These are phyloP conservation scores for Corythaeola cristata DNA, from an alignment of 2,113 vertebrate genomes.

Conservation along the genomic window DNA sequence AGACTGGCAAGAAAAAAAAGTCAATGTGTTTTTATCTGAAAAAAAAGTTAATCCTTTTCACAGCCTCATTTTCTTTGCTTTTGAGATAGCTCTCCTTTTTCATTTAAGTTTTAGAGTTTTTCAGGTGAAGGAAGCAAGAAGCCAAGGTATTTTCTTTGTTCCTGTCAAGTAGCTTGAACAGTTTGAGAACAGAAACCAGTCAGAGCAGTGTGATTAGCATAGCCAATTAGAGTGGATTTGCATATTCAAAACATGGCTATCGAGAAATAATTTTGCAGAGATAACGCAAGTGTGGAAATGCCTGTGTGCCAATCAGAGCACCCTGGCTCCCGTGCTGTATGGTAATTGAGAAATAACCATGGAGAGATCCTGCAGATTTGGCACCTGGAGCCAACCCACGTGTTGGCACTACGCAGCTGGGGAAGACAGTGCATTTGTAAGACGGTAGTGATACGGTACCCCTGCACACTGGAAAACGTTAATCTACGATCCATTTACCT, in stretches of 20 bases:
- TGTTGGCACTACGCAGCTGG: neutral
- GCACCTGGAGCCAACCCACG: neutral
- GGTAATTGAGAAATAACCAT: neutral
- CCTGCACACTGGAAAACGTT: neutral
- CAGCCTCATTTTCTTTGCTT: slow-evolving; percentile 45
- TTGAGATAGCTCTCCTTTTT: slow-evolving; percentile 42
- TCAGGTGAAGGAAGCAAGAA: slow-evolving; percentile 38
- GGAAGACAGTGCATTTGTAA: neutral
- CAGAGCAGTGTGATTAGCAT: slow-evolving; percentile 43
- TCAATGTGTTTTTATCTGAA: slow-evolving; percentile 39
- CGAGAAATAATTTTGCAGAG: slow-evolving; percentile 39
- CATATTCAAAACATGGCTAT: slow-evolving; percentile 52
- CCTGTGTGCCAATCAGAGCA: slow-evolving; percentile 6
- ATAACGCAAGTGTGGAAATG: slow-evolving; percentile 1
- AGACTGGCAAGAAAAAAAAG: slow-evolving; percentile 4
- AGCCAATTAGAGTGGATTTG: slow-evolving; percentile 62
- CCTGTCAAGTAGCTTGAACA: slow-evolving; percentile 56
- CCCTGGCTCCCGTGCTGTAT: neutral
- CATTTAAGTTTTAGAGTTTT: slow-evolving; percentile 45
- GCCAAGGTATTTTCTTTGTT: slow-evolving; percentile 56
- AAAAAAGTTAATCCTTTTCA: slow-evolving; percentile 52
- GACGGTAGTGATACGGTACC: neutral
- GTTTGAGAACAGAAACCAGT: slow-evolving; percentile 45
- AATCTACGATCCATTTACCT: neutral
- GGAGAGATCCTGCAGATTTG: neutral